Base-by-base conservation (phyloP, 53 echinoderm and acorn worm species). In the Apostichopus leukothele region DNA sequence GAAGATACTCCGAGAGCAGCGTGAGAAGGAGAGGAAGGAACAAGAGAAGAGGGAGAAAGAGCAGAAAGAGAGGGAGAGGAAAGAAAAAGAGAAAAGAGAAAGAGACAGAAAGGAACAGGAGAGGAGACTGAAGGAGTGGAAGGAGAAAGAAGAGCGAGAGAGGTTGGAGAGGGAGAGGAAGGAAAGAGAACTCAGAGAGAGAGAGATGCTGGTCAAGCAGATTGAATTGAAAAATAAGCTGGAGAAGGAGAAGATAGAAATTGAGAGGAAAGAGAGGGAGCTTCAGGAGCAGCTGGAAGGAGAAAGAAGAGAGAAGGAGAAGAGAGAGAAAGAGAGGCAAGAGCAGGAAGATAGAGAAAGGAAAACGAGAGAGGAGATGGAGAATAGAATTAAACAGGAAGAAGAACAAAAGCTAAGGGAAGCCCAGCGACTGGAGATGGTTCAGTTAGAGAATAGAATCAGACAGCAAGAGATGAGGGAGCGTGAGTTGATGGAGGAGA, bases 381-480 rank as follows among this genome's bases (percentile, higher is more conserved):
- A 60, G 5, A 21, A 18, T 7, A 85, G 66, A 18, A 25, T 85
- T 67, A 50, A 85, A 39, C 67, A 85, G 27, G 68, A 68, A 18
- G 12, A 25, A 12, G 85, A 85, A 50, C 21, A 66, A 8, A 67
- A 39, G 5, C 50, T 27, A 26, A 5, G 85, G 16, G 85, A 63
- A 6, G 50, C 68, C 18, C 66, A 66, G 26, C 7, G 50, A 22
- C 61, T 50, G 5, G 85, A 85, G 85, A 85, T 85, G 66, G 50
- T 63, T 20, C 60, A 85, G 50, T 25, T 85, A 13, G 85, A 85
- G 67, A 85, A 14, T 14, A 60, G 85, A 39, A 85, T 85, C 67
- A 85, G 85, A 60, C 9, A 85, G 50, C 85, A 85, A 59, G 85
- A 85, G 50, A 67, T 63, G 9, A 63, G 85, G 50, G 67, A 66